Evolutionary conservation across 1,140 invertebrate species (phyloP), one percentile per base, ranked within the genome.

Genomic region (Andricus grossulariae): DNA sequence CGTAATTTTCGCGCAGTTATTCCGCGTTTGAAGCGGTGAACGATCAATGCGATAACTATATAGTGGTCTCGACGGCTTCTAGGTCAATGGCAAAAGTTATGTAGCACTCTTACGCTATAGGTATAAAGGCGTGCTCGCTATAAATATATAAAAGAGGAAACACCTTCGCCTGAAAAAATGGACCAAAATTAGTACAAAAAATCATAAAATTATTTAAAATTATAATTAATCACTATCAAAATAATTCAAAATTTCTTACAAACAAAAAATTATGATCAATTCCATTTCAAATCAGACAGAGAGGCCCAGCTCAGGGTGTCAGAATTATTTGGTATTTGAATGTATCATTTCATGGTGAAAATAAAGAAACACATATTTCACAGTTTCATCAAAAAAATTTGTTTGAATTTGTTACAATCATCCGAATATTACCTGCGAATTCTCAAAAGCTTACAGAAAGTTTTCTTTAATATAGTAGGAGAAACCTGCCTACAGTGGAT

Each of bases 61-160:
- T 16, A 66, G 16, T 15, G 25, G 15, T 66, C 57, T 32, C 60
- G 16, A 66, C 25, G 32, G 60, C 60, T 66, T 66, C 60, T 66
- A 66, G 60, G 60, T 66, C 60, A 66, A 66, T 66, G 60, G 60
- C 60, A 66, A 66, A 66, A 66, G 57, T 55, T 55, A 55, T 60
- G 57, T 60, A 60, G 60, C 60, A 39, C 25, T 66, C 15, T 66
- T n/a, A 25, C 19, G 55, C 18, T 66, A 66, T 66, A 66, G 57
- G 2, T 25, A 66, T 39, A 39, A 66, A 66, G 18, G 6, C 19
- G 55, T 66, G 25, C 57, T 39, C 21, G 16, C 32, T 66, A 66
- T 39, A 54, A 54, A 54, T 54, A 54, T 54, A 54, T 19, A 66
- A n/a, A 13, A 66, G 32, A 66, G 5, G 25, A 12, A 66, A 25